These are phyloP conservation scores for Drosophila barbarae DNA, from an alignment of 2,888 invertebrate species.

Conservation along the genomic window DNA sequence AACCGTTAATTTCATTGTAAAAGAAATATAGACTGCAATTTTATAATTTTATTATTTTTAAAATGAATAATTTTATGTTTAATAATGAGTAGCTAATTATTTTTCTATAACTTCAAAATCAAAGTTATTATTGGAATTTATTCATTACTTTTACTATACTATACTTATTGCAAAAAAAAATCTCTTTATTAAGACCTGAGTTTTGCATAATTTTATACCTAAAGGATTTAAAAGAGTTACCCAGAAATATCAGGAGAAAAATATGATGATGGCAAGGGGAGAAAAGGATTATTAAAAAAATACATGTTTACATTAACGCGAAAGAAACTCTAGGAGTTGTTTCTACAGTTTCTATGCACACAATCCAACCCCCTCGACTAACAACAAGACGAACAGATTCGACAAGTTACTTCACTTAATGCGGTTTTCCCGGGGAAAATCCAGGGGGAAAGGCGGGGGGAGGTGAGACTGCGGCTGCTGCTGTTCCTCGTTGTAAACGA, in stretches of 20 bases:
- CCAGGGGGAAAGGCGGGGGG: background rate
- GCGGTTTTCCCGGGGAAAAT: conserved; percentile 13
- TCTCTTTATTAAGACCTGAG: background rate
- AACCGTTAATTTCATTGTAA: too few species aligned
- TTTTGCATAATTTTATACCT: background rate
- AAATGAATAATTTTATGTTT: too few species aligned
- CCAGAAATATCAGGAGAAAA: background rate
- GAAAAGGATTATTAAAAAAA: conserved; percentile 1
- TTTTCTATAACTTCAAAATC: too few species aligned
- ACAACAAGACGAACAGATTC: conserved; percentile 38
- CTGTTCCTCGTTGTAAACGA: conserved; percentile 10
- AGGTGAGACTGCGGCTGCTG: conserved; percentile 1
- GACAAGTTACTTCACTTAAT: conserved; percentile 54
- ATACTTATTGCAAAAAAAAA: background rate
- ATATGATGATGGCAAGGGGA: conserved; percentile 7
- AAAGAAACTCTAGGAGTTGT: conserved; percentile 8
- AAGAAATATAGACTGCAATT: too few species aligned
- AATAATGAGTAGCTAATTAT: too few species aligned
- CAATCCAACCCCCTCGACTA: conserved; percentile 14
- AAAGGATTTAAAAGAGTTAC: background rate
- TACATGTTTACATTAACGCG: conserved; percentile 8
- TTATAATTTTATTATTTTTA: too few species aligned
- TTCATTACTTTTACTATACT: too few species aligned
- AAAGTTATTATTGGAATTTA: too few species aligned
- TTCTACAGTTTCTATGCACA: conserved; percentile 6